A percentile compares a stretch with the other conserved stretches of the same genome.
Evolutionary conservation across 1,140 invertebrate genomes (phyloP).

Genomic region (Drosophila pseudoananassae): DNA sequence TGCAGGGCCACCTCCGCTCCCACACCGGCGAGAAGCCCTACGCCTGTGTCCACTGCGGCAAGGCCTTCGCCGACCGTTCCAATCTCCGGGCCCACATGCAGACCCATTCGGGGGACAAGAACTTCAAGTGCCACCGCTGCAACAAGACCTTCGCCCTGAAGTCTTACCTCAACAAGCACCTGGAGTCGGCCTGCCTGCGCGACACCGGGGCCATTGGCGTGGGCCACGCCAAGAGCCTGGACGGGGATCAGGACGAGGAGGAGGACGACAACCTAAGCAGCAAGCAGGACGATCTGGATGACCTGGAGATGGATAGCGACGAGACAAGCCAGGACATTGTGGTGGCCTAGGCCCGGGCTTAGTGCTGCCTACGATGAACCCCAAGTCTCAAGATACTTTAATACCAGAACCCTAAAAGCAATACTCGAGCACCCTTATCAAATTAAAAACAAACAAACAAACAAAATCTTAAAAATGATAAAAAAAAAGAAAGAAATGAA

Average conservation of each 20-base stretch:
- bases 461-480: constrained; percentile 18
- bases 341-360: constrained; percentile 65
- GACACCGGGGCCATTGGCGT: constrained; percentile 53
- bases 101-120: constrained; percentile 95
- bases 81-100: constrained; percentile 97
- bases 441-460: constrained; percentile 44
- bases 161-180: constrained; percentile 98
- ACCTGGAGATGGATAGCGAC: constrained; percentile 66
- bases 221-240: constrained; percentile 27
- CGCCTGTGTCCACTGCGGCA: constrained; percentile 87
- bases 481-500: constrained; percentile 9
- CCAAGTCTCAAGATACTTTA: constrained; percentile 46
- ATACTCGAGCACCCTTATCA: constrained; percentile 79
- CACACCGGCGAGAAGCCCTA: constrained; percentile 89
- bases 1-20: constrained; percentile 91
- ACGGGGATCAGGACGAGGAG: constrained; percentile 46
- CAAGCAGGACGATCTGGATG: constrained; percentile 53
- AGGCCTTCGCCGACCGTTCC: constrained; percentile 89
- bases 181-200: constrained; percentile 93
- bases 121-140: constrained; percentile 95
- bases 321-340: constrained; percentile 84
- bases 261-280: constrained; percentile 47
- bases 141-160: constrained; percentile 97
- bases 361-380: constrained; percentile 8
- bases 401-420: constrained; percentile 74